Evolutionary conservation across 1,140 invertebrate species (phyloP).

Genomic region (Zaprionus tsacasi): DNA sequence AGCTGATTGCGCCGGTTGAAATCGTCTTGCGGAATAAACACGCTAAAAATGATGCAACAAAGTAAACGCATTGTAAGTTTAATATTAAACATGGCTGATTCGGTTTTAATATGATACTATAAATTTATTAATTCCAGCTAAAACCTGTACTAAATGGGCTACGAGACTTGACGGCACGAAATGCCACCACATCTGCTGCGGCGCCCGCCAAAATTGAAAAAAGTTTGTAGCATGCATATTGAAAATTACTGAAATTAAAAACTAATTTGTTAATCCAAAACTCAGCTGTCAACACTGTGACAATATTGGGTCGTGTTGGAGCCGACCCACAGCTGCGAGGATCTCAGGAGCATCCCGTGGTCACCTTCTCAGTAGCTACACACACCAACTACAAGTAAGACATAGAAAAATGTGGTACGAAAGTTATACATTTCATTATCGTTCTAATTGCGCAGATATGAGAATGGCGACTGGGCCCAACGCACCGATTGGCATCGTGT

Average conservation of each 20-base stretch:
- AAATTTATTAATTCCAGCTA: conserved; percentile 30
- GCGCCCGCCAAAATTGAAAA: conserved; percentile 82
- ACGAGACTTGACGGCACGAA: conserved; percentile 54
- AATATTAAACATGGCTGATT: no score
- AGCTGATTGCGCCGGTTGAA: conserved; percentile 37
- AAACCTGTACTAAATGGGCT: conserved; percentile 50
- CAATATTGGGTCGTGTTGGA: conserved; percentile 93
- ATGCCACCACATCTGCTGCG: conserved; percentile 47
- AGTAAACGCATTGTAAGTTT: conserved; percentile 56
- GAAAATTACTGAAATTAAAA: not conserved
- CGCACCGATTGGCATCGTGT: conserved; percentile 96
- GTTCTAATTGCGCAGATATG: conserved; percentile 83
- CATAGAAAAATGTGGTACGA: no score
- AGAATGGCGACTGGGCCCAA: conserved; percentile 91
- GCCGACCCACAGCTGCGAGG: conserved; percentile 94
- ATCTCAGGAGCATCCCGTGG: conserved; percentile 91
- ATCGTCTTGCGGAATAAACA: conserved; percentile 27
- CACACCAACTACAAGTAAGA: conserved; percentile 90
- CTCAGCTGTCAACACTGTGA: conserved; percentile 94
- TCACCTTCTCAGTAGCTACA: conserved; percentile 95
- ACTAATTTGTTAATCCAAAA: conserved; percentile 1
- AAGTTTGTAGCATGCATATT: conserved; percentile 52
- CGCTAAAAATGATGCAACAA: conserved; percentile 70
- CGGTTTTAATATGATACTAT: no score
- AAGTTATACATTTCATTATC: not conserved